Base-by-base conservation (phyloP, 2,113 vertebrate genomes). In the Sinosuthora webbiana region DNA sequence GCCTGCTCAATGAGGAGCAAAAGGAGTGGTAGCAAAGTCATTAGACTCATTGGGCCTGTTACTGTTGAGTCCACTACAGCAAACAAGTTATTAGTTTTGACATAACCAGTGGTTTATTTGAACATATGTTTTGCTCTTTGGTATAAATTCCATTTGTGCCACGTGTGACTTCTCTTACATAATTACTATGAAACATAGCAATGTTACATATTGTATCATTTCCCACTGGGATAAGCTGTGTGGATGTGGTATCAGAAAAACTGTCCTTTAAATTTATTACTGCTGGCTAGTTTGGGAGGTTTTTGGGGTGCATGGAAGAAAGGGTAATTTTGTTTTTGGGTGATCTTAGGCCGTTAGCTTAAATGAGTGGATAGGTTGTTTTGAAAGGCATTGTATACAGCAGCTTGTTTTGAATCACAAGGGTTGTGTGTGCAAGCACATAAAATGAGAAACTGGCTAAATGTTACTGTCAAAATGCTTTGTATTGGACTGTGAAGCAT, bases 41-140 rank as follows among this genome's bases (percentile, higher is more conserved):
- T 88, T 25, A 85, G 71, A 73, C 67, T 96, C 93, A 79, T 81
- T 95, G 95, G 97, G 97, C 88, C 93, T 90, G 68, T 97, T 97
- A 97, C 95, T 89, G 59, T 5, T 70, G 94, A 93, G 93, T 97
- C 91, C 92, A 90, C 94, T 56, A 63, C 78, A 91, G 93, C 91
- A 95, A 98, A 94, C 84, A 95, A 97, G 93, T 97, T 97, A 97
- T 87, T 97, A 95, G 95, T 96, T 98, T 97, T 97, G 97, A 98
- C 97, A 97, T 89, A 97, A 94, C 83, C 83, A 78, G 95, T 92
- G 90, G 96, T 95, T 97, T 97, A 95, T 96, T 97, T 96, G 95
- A 95, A 95, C 86, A 92, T 95, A 71, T 50, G 95, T 93, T 77
- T 83, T 97, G 91, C 70, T 98, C 83, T 97, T 97, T 95, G 83